Evolutionary conservation across 2,888 invertebrate species (phyloP).

Genomic region (Aphodius granarius): DNA sequence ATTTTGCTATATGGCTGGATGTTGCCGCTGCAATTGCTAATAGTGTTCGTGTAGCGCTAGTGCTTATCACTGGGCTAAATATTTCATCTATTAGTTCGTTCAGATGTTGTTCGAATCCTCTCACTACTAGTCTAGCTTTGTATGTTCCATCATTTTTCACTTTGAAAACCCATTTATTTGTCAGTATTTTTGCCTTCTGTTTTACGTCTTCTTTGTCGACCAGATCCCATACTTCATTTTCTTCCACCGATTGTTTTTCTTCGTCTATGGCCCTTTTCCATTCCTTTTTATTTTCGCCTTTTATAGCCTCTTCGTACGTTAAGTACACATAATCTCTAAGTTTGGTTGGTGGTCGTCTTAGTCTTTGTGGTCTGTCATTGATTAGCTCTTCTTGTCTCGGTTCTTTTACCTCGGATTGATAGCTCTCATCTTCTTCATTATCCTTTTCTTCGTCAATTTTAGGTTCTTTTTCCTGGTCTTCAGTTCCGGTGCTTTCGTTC

Average conservation of each 20-base stretch:
- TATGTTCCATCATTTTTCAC: no score
- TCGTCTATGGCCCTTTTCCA: neutral
- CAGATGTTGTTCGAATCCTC: no score
- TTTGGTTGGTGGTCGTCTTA: slow-evolving; percentile 8
- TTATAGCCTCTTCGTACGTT: slow-evolving; percentile 5
- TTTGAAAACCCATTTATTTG: no score
- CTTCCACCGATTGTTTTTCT: neutral
- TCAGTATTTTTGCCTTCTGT: no score
- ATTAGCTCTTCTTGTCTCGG: neutral
- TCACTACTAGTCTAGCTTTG: no score
- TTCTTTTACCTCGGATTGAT: neutral
- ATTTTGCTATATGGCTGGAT: slow-evolving; percentile 29
- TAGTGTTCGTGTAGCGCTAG: no score
- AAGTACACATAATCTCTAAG: neutral
- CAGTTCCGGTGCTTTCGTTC: neutral
- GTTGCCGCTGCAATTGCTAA: neutral
- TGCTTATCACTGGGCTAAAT: no score
- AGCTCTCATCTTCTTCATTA: neutral
- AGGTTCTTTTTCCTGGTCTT: neutral
- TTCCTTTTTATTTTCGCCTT: neutral
- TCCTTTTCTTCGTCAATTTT: neutral
- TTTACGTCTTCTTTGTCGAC: neutral
- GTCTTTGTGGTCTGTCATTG: neutral
- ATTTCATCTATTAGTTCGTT: no score
- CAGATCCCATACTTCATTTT: neutral